Percentiles rank a stretch among this genome's conserved stretches.
Evolutionary conservation across 2,113 vertebrate species (phyloP).

Genomic region (Nothocercus nigrocapillus): DNA sequence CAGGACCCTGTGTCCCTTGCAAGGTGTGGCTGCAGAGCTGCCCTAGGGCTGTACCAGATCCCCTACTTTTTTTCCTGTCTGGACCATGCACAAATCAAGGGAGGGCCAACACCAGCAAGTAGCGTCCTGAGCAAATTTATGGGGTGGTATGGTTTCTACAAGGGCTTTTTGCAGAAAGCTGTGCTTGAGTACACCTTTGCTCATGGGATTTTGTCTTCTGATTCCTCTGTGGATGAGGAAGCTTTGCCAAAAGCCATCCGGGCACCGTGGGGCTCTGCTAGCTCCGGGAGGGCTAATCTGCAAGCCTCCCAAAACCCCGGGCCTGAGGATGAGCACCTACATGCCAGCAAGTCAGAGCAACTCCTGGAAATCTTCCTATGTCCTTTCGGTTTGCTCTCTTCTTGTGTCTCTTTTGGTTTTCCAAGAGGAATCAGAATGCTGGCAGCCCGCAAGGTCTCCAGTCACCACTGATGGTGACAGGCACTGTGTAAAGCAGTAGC

Average conservation of each 20-base stretch:
- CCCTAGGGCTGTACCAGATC: not conserved
- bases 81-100: not conserved
- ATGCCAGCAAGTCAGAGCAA: not conserved
- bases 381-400: not conserved
- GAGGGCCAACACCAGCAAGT: too few species aligned
- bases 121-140: not conserved
- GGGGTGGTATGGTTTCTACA: not conserved
- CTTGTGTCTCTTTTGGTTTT: not conserved
- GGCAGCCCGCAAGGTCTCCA: not conserved
- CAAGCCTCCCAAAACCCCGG: not conserved
- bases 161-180: not conserved
- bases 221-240: not conserved
- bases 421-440: not conserved
- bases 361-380: not conserved
- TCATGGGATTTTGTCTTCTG: not conserved
- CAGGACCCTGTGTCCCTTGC: not conserved
- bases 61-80: not conserved
- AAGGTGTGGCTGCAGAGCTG: not conserved
- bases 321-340: not conserved
- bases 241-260: not conserved
- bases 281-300: not conserved
- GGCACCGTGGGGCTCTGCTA: not conserved
- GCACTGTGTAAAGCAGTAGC: not conserved
- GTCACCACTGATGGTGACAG: not conserved
- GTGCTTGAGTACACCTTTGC: not conserved